A percentile compares a stretch with the other conserved stretches of the same genome.
Conservation (phyloP, 2,888 invertebrate species). For the Epirrita christyi region DNA sequence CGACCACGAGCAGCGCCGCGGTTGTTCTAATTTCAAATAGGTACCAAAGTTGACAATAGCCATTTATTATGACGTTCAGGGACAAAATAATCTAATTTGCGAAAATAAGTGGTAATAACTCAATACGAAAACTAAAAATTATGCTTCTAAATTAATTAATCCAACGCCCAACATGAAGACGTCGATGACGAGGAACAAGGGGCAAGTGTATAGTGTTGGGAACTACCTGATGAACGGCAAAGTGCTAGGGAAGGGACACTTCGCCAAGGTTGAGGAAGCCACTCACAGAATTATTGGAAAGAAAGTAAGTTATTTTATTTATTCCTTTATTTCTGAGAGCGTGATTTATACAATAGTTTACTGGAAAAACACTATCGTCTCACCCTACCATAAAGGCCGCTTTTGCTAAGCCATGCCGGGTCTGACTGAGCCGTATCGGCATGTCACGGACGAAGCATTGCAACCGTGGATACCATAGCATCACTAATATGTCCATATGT, state of each 20-base stretch:
- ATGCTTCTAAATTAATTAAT: conserved; percentile 68
- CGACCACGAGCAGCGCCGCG: conserved; percentile 30
- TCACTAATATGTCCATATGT: too few species aligned
- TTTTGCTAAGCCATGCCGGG: too few species aligned
- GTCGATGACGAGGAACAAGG: conserved; percentile 62
- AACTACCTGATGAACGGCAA: conserved; percentile 89
- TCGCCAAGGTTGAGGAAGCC: conserved; percentile 90
- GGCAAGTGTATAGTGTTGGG: conserved; percentile 86
- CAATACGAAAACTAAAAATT: conserved; percentile 44
- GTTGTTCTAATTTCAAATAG: conserved; percentile 26
- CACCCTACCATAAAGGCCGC: too few species aligned
- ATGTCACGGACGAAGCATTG: too few species aligned
- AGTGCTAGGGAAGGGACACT: conserved; percentile 90
- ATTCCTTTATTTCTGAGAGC: too few species aligned
- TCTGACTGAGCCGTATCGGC: too few species aligned
- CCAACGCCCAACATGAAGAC: conserved; percentile 56
- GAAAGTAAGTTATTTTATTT: conserved; percentile 81
- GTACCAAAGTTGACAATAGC: conserved; percentile 20
- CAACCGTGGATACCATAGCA: too few species aligned
- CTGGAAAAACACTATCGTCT: too few species aligned
- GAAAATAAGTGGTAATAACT: conserved; percentile 19
- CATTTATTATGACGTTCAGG: conserved; percentile 36
- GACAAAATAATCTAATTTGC: conserved; percentile 30
- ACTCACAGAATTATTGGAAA: conserved; percentile 87
- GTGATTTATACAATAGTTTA: too few species aligned